These are phyloP conservation scores for Crioceris asparagi DNA, from an alignment of 2,888 invertebrate species.

Conservation along the genomic window DNA sequence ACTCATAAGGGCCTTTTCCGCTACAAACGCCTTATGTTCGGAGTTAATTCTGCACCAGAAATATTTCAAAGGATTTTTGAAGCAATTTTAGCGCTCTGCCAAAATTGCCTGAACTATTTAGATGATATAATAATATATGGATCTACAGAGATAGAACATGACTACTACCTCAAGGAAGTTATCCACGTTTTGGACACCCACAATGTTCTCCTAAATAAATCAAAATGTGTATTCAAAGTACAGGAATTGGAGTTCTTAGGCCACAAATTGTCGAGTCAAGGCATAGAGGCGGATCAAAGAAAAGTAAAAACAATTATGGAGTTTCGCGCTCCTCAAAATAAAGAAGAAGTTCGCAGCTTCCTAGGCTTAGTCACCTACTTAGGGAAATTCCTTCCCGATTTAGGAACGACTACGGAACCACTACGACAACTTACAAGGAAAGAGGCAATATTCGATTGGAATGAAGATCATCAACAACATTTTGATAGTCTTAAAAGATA, in stretches of 20 bases:
- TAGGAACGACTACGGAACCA: conserved; percentile 11
- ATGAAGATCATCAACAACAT: conserved; percentile 10
- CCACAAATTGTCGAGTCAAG: conserved; percentile 28
- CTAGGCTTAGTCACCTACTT: conserved; percentile 17
- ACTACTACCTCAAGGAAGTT: conserved; percentile 10
- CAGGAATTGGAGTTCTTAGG: conserved; percentile 11
- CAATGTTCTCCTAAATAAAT: conserved; percentile 13
- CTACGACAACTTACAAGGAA: conserved; percentile 11
- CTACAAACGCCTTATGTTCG: conserved; percentile 31
- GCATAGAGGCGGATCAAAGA: conserved; percentile 17
- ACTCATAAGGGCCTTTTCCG: conserved; percentile 21
- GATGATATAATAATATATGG: conserved; percentile 26
- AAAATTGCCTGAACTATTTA: conserved; percentile 23
- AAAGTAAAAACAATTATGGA: conserved; percentile 7
- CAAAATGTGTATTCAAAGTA: conserved; percentile 13
- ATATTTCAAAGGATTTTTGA: conserved; percentile 25
- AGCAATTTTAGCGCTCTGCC: conserved; percentile 22
- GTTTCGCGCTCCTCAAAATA: conserved; percentile 18
- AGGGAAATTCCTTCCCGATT: conserved; percentile 16
- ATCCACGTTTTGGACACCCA: conserved; percentile 9
- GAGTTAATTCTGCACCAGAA: conserved; percentile 27
- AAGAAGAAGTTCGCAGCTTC: conserved; percentile 20
- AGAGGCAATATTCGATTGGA: conserved; percentile 14
- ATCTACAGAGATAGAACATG: conserved; percentile 18
- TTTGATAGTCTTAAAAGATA: conserved; percentile 14